Percentiles rank a stretch among this genome's conserved stretches.
Evolutionary conservation across 1,140 invertebrate species (phyloP).

Genomic region (Heliconius hewitsoni): DNA sequence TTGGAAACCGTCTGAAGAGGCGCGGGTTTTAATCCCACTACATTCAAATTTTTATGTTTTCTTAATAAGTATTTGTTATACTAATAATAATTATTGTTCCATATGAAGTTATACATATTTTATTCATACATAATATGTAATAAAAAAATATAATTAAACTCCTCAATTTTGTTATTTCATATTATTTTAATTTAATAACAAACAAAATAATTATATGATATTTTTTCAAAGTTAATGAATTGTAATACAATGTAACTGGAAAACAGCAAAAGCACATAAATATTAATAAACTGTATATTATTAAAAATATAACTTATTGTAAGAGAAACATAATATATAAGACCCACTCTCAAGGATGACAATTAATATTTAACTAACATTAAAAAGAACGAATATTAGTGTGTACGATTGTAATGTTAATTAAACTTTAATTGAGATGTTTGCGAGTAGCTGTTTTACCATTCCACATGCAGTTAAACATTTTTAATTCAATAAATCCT

Average conservation of each 20-base stretch:
- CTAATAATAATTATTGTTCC: not conserved
- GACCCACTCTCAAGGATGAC: not conserved
- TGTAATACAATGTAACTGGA: not conserved
- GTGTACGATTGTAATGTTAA: not conserved
- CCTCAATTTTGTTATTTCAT: too few species aligned
- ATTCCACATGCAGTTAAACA: not conserved
- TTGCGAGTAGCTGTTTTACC: not conserved
- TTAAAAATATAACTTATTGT: not conserved
- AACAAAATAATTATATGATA: too few species aligned
- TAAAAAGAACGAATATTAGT: not conserved
- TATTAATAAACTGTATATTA: not conserved
- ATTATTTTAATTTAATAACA: too few species aligned
- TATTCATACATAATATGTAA: not conserved
- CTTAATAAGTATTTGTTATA: too few species aligned
- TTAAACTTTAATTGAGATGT: not conserved
- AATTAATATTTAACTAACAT: conserved; percentile 4
- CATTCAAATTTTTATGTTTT: too few species aligned
- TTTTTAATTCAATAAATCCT: not conserved
- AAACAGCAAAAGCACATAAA: not conserved
- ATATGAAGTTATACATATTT: not conserved
- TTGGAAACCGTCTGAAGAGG: too few species aligned
- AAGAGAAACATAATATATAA: not conserved
- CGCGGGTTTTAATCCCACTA: too few species aligned
- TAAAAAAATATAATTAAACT: not conserved
- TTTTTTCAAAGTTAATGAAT: too few species aligned